phyloP scores from a whole-genome alignment of 1,140 invertebrate genomes.

The Heliothis subflexa region DNA sequence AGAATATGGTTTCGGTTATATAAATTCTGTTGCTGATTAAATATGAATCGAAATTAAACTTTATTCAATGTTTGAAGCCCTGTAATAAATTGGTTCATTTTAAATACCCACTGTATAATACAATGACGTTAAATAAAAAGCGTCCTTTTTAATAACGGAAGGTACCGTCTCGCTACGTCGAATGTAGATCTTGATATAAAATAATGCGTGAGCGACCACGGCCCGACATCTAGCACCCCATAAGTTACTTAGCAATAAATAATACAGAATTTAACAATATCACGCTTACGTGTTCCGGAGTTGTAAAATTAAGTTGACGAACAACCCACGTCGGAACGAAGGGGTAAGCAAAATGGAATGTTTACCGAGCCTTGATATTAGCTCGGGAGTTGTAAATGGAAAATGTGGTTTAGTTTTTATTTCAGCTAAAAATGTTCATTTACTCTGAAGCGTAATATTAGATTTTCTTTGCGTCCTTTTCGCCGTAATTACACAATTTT shows the following conservation, averaged over 20 bases:
- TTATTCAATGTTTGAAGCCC: constrained; percentile 1
- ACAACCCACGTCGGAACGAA: constrained; percentile 42
- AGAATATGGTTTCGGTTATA: background rate
- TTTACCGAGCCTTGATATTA: constrained; percentile 44
- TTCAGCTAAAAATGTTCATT: constrained; percentile 39
- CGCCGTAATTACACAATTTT: constrained; percentile 16
- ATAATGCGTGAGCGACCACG: constrained; percentile 41
- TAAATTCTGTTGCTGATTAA: background rate
- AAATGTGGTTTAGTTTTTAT: constrained; percentile 46
- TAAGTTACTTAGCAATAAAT: constrained; percentile 55
- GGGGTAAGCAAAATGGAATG: constrained; percentile 44
- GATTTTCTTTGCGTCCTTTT: constrained; percentile 27
- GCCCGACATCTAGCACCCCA: constrained; percentile 49
- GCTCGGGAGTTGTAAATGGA: constrained; percentile 32
- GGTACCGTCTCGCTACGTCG: constrained; percentile 33
- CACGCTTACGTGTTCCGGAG: constrained; percentile 63
- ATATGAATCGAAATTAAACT: constrained; percentile 12
- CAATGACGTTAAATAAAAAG: constrained; percentile 5
- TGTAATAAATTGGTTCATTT: constrained; percentile 3
- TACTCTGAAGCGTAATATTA: constrained; percentile 38
- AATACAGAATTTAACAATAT: constrained; percentile 58
- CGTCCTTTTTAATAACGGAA: constrained; percentile 26
- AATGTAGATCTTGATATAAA: constrained; percentile 43
- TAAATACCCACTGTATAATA: constrained; percentile 6
- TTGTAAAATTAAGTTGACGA: constrained; percentile 66